Conservation (phyloP, 2,888 invertebrate species). For the Hirtodrosophila trivittata region DNA sequence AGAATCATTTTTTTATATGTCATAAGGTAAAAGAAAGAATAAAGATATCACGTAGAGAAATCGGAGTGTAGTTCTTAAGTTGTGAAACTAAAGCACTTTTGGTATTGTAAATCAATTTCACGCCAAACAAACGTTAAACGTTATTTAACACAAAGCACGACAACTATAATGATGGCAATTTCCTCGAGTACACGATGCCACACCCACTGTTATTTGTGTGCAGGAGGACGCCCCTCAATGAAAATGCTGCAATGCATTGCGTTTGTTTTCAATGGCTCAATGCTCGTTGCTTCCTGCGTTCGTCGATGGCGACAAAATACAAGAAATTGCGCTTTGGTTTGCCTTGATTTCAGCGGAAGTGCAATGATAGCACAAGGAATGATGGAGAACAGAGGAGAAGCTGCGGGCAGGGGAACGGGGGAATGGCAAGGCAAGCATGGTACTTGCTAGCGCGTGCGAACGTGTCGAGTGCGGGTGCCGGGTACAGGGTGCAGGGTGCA, state of each 20-base stretch:
- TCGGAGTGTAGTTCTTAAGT: neutral
- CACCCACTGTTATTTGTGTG: conserved; percentile 31
- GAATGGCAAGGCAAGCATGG: conserved; percentile 35
- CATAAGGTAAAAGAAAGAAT: too few species aligned
- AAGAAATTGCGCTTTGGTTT: conserved; percentile 75
- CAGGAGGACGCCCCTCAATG: conserved; percentile 20
- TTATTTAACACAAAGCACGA: conserved; percentile 73
- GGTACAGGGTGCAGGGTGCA: conserved; percentile 30
- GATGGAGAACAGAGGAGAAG: neutral
- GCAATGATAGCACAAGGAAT: conserved; percentile 68
- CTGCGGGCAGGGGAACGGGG: too few species aligned
- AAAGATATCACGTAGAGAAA: neutral
- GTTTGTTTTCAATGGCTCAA: conserved; percentile 33
- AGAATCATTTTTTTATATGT: too few species aligned
- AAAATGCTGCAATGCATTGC: conserved; percentile 28
- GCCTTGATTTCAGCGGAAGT: conserved; percentile 74
- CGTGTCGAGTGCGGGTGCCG: conserved; percentile 58
- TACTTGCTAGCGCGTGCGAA: conserved; percentile 67
- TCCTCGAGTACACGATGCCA: conserved; percentile 76
- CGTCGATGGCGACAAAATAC: conserved; percentile 69
- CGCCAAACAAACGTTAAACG: conserved; percentile 75
- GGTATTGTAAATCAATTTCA: conserved; percentile 71
- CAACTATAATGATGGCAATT: conserved; percentile 81
- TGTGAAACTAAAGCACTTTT: conserved; percentile 17
- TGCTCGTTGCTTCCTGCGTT: conserved; percentile 30